Percentiles rank a stretch among this genome's conserved stretches.
Evolutionary conservation across 2,113 vertebrate species (phyloP).

Genomic region (Bettongia penicillata): DNA sequence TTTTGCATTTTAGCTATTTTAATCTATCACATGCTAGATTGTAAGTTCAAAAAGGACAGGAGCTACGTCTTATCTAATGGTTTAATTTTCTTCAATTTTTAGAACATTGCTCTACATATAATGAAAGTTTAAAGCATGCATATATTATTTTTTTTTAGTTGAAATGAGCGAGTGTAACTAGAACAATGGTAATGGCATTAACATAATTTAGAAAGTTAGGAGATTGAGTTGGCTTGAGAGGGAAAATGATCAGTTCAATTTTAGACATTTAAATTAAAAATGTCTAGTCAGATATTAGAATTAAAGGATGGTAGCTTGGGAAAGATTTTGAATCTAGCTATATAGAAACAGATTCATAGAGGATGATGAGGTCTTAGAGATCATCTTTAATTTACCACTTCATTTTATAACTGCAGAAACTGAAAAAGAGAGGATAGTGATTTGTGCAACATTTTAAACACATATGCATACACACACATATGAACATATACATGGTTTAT

Average conservation of each 20-base stretch:
- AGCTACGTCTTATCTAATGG: background rate
- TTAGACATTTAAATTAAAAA: background rate
- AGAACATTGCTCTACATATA: background rate
- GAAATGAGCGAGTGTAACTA: background rate
- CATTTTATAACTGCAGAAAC: too few species aligned
- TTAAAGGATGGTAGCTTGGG: background rate
- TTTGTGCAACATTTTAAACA: background rate
- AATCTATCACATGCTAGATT: background rate
- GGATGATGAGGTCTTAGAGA: too few species aligned
- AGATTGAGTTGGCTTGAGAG: conserved; percentile 14
- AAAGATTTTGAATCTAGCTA: too few species aligned
- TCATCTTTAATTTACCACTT: too few species aligned
- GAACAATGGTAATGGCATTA: conserved; percentile 31
- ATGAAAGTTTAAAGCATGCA: background rate
- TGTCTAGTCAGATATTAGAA: background rate
- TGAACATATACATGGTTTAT: background rate
- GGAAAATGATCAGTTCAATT: conserved; percentile 19
- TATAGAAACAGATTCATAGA: too few species aligned
- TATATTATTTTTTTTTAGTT: background rate
- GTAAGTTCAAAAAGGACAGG: background rate
- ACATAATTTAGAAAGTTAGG: conserved; percentile 31
- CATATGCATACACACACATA: background rate
- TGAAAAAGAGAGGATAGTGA: too few species aligned
- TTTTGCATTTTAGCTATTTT: background rate
- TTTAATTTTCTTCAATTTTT: background rate